Conservation (phyloP, 2,888 invertebrate species). For the Oxytorus armatus region DNA sequence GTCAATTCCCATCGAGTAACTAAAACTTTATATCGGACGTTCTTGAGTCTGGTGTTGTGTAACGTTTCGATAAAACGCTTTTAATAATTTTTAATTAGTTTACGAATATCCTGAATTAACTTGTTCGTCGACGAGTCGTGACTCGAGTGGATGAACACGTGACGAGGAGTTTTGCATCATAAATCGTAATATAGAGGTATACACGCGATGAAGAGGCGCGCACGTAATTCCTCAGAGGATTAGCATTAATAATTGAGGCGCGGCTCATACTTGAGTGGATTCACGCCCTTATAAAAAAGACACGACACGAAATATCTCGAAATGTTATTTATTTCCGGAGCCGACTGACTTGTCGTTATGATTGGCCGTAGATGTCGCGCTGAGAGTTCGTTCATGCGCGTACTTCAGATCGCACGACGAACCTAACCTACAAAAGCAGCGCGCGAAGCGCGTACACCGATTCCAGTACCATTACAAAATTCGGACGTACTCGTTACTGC, state of each 20-base stretch:
- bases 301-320: no score
- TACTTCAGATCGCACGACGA: no score
- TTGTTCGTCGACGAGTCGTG: not conserved
- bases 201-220: not conserved
- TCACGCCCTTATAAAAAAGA: no score
- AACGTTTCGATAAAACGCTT: not conserved
- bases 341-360: no score
- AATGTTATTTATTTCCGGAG: no score
- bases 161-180: not conserved
- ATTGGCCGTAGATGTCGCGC: no score
- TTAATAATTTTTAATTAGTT: not conserved
- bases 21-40: not conserved
- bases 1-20: not conserved
- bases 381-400: no score
- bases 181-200: slow-evolving; percentile 2
- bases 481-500: slow-evolving; percentile 21
- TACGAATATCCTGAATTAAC: not conserved
- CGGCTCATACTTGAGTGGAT: slow-evolving; percentile 71
- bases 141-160: no score
- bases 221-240: slow-evolving; percentile 4
- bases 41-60: not conserved
- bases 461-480: slow-evolving; percentile 68
- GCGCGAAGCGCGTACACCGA: no score
- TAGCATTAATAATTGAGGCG: slow-evolving; percentile 64
- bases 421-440: no score